Evolutionary conservation across 2,797 vertebrate genomes (phyloP).

Genomic region (Propithecus perrieri): DNA sequence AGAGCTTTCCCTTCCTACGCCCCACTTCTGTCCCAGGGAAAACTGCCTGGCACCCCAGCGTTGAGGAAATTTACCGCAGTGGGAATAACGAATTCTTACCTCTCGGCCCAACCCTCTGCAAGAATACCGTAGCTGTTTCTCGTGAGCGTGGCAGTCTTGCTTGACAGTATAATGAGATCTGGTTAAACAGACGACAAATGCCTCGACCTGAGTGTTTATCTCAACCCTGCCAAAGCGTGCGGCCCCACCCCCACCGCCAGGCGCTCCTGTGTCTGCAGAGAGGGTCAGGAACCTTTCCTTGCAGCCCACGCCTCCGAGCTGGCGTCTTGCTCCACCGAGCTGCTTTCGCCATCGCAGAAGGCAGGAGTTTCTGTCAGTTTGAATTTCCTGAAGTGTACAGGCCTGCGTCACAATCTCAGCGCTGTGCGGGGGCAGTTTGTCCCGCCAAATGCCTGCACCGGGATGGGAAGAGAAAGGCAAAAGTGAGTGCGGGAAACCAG

Average conservation of each 20-base stretch:
- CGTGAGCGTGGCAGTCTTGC: neutral
- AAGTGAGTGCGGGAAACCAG: neutral
- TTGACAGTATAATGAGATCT: conserved; percentile 68
- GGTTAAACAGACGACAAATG: conserved; percentile 60
- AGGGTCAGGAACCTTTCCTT: neutral
- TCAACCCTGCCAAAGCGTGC: conserved; percentile 40
- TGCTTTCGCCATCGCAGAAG: conserved; percentile 54
- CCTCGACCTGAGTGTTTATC: conserved; percentile 60
- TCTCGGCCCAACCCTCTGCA: neutral
- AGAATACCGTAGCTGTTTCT: conserved; percentile 27
- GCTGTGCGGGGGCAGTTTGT: neutral
- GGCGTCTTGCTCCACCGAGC: conserved; percentile 16
- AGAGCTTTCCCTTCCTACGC: neutral
- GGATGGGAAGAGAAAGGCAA: neutral
- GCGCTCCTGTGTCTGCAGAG: neutral
- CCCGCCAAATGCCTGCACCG: neutral
- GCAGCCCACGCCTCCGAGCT: neutral
- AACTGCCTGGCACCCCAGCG: neutral
- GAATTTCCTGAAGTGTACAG: conserved; percentile 57
- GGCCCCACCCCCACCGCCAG: neutral
- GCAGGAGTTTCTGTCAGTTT: conserved; percentile 53
- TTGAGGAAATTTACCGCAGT: neutral
- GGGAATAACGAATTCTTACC: neutral
- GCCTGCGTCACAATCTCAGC: conserved; percentile 6
- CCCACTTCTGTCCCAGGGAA: neutral